Percentiles rank a stretch among this genome's conserved stretches.
phyloP scores from a whole-genome alignment of 1,140 invertebrate genomes.

The Zeugodacus cucurbitae region DNA sequence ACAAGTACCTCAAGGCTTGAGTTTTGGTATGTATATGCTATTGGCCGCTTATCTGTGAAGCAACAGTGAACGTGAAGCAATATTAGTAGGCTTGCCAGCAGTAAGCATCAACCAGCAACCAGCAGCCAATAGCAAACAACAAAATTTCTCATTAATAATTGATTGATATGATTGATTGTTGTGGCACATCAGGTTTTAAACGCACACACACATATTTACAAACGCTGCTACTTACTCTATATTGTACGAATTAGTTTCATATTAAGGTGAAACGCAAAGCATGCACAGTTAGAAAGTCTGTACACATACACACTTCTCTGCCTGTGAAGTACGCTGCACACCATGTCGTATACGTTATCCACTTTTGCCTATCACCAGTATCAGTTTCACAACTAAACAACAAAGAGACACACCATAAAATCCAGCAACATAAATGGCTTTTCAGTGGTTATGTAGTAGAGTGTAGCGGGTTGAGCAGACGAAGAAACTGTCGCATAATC shows the following conservation, averaged over 20 bases:
- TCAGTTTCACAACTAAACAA: not conserved
- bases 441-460: not conserved
- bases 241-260: not conserved
- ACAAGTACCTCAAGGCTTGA: no score
- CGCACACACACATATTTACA: not conserved
- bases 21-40: not conserved
- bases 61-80: not conserved
- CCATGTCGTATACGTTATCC: not conserved
- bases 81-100: no score
- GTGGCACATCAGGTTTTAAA: not conserved
- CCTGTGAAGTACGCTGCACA: no score
- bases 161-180: not conserved
- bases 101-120: not conserved
- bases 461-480: not conserved
- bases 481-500: not conserved
- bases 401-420: not conserved
- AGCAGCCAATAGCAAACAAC: not conserved
- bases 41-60: not conserved
- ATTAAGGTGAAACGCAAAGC: not conserved
- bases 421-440: not conserved
- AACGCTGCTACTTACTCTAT: not conserved
- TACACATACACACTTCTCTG: not conserved
- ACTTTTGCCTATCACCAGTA: not conserved
- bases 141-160: constrained; percentile 1
- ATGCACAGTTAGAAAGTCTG: not conserved